Percentiles rank a stretch among this genome's conserved stretches.
phyloP scores from a whole-genome alignment of 2,113 vertebrate species.

The Hucho hucho region DNA sequence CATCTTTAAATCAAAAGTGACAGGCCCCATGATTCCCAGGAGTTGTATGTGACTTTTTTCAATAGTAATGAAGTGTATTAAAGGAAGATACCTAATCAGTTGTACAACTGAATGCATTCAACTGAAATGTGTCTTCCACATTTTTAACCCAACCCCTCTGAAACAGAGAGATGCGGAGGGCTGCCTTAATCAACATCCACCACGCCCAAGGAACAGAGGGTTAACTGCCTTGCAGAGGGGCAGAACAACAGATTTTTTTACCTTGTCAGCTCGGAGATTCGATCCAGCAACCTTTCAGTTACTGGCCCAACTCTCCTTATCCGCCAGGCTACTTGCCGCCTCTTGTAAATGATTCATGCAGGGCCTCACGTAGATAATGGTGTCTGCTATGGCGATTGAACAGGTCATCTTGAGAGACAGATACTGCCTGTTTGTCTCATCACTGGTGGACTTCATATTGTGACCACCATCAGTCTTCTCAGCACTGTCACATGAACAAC shows the following conservation, averaged over 20 bases:
- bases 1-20: conserved; percentile 3
- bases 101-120: no score
- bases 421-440: conserved; percentile 22
- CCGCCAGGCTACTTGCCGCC: no score
- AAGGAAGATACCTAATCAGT: background rate
- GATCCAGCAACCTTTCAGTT: no score
- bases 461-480: conserved; percentile 28
- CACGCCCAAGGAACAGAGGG: no score
- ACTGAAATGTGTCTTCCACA: no score
- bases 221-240: no score
- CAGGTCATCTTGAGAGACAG: conserved; percentile 3
- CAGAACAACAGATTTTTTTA: no score
- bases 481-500: background rate
- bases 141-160: no score
- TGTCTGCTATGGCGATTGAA: conserved; percentile 29
- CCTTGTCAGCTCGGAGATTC: no score
- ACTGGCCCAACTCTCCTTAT: no score
- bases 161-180: no score
- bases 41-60: conserved; percentile 10
- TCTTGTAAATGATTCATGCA: conserved; percentile 28
- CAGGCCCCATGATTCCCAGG: background rate
- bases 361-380: background rate
- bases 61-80: conserved; percentile 31
- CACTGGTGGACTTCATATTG: background rate
- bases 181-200: no score